Evolutionary conservation across 2,888 invertebrate species (phyloP), one percentile per base, ranked within the genome.

Genomic region (Rugalucina vietnamica): DNA sequence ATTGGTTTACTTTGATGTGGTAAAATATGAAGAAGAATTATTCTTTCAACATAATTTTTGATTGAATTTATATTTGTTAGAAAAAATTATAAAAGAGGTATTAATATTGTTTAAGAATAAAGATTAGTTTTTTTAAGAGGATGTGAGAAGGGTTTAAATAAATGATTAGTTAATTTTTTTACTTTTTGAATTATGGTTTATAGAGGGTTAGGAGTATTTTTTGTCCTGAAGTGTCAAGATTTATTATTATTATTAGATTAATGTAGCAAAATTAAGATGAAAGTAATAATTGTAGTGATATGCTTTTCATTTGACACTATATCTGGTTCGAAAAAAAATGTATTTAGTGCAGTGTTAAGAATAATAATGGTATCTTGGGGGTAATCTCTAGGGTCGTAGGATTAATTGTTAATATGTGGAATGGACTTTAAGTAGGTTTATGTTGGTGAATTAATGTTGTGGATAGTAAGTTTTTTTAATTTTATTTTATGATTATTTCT

Each of bases 121-220:
- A n/a, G n/a, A n/a, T n/a, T n/a, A n/a, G n/a, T n/a, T n/a, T n/a
- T n/a, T n/a, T n/a, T n/a, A n/a, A n/a, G n/a, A n/a, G n/a, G n/a
- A n/a, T n/a, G n/a, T n/a, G n/a, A n/a, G n/a, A n/a, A n/a, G n/a
- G n/a, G n/a, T n/a, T n/a, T n/a, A n/a, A n/a, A n/a, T n/a, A n/a
- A n/a, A n/a, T n/a, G n/a, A n/a, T n/a, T n/a, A n/a, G n/a, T n/a
- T n/a, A n/a, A n/a, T n/a, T n/a, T n/a, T n/a, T n/a, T n/a, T 83
- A 80, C 83, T 79, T 80, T 80, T 80, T 83, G 83, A 57, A 83
- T 79, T 70, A 76, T 79, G 83, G 79, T 43, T 73, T 76, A 76
- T 83, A 73, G 65, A 83, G 76, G 71, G 60, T 21, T 1, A 60
- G 29, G 27, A 5, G 12, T 27, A 50, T 29, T 72, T 43, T 5